These are phyloP conservation scores for Hypotaenidia okinawae DNA, from an alignment of 2,797 vertebrate genomes.

Conservation along the genomic window DNA sequence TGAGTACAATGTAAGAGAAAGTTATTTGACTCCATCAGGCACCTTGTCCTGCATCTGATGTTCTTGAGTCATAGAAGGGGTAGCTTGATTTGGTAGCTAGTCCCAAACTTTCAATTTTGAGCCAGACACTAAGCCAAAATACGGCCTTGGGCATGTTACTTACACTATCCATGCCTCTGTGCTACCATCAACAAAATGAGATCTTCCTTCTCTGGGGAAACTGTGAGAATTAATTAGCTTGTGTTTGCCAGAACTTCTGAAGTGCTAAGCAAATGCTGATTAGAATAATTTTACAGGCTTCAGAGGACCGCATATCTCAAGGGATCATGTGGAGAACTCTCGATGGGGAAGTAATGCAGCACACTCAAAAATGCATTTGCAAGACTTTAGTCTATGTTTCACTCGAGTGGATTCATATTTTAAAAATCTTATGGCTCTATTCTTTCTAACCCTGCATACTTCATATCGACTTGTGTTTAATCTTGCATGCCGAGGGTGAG, in stretches of 20 bases:
- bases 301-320: conserved; percentile 64
- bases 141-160: neutral
- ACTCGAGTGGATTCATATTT: conserved; percentile 64
- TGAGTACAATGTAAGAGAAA: neutral
- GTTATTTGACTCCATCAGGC: neutral
- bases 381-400: conserved; percentile 68
- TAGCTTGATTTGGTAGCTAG: neutral
- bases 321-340: conserved; percentile 69
- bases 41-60: neutral
- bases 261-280: conserved; percentile 67
- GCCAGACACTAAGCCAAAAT: neutral
- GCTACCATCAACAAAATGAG: conserved; percentile 47
- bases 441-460: conserved; percentile 55
- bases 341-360: conserved; percentile 66
- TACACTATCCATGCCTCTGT: conserved; percentile 3
- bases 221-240: conserved; percentile 65
- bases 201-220: conserved; percentile 50
- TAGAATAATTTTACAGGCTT: conserved; percentile 72
- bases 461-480: conserved; percentile 60
- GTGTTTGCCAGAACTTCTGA: conserved; percentile 66
- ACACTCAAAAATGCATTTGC: conserved; percentile 69
- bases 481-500: conserved; percentile 57
- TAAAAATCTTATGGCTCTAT: conserved; percentile 64
- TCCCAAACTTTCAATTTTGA: neutral
- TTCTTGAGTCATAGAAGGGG: neutral